Base-by-base conservation (phyloP, 2,888 invertebrate genomes). In the Eubasilissa splendida region DNA sequence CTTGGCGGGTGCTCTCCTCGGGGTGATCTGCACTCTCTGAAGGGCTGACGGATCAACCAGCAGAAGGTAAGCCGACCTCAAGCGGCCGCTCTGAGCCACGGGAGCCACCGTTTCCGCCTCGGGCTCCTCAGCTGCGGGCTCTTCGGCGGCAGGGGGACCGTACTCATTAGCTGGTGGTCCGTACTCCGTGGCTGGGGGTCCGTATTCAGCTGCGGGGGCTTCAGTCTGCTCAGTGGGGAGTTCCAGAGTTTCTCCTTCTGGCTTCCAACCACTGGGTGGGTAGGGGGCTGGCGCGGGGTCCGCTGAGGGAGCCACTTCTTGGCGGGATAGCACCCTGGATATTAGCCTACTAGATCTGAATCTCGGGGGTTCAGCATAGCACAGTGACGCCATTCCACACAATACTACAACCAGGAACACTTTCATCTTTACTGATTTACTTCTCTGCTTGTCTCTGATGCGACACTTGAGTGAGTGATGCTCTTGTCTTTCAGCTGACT, bases 181-280 rank as follows among this genome's bases (percentile, higher is more conserved):
- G 11, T 80, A 80, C 12, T 68, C 80, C 5, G 71, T n/a, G 8
- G 71, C 63, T 10, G 78, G 78, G 8, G 76, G 63, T 11, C 80
- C 80, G 22, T 80, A 80, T 50, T 60, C 73, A 2, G 58, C 33
- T 12, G 33, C n/a, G 3, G 78, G 78, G 4, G 77, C 63, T 22
- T 70, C 71, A n/a, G 65, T 58, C 50, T 63, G 60, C 52, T 76
- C 76, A 8, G 80, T 71, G 0, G 90, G 90, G 3, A 90, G 83
- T 0, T 87, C 87, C 82, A 90, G 89, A 0, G 87, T 85, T 82
- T 88, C 86, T 1, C 88, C 88, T 14, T 85, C 86, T 2, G 90
- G 90, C 56, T 88, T 89, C 89, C 89, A 90, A 22, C 90, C 90
- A 1, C 90, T 88, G 0, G 90, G 86, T 8, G 77, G 75, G 11